Conservation (phyloP, 2,888 invertebrate genomes). For the Mythimna lalbum region DNA sequence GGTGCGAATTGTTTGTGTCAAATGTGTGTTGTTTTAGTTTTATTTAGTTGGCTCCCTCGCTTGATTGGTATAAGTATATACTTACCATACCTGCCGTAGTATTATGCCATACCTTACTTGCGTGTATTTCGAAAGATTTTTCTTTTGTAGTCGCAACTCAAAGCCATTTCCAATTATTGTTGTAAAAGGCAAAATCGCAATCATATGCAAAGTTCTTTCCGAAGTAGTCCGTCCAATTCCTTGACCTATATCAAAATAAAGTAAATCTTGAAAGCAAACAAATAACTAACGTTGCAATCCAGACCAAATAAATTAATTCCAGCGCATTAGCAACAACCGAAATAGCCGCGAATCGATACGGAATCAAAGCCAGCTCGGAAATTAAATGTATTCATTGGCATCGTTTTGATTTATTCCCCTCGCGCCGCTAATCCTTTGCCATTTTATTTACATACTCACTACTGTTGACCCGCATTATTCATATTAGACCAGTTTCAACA, state of each 20-base stretch:
- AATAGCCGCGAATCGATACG: conserved; percentile 72
- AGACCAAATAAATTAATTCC: conserved; percentile 73
- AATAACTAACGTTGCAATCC: conserved; percentile 46
- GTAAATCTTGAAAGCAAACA: conserved; percentile 19
- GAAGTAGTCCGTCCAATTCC: background rate
- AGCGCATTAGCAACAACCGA: conserved; percentile 74
- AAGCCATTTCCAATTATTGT: background rate
- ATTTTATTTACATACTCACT: conserved; percentile 60
- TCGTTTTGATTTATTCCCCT: conserved; percentile 78
- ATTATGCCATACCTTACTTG: background rate
- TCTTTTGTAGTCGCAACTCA: background rate
- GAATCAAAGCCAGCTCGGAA: conserved; percentile 77
- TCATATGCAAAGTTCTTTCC: background rate
- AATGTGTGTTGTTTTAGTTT: conserved; percentile 21
- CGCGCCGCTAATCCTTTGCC: conserved; percentile 66
- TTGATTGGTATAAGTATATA: conserved; percentile 7
- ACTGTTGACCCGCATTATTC: conserved; percentile 47
- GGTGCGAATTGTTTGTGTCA: conserved; percentile 10
- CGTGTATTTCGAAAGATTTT: background rate
- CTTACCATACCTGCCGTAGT: background rate
- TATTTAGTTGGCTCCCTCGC: conserved; percentile 5
- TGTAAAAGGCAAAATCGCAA: no score
- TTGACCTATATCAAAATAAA: conserved; percentile 8
- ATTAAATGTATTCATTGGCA: conserved; percentile 80
- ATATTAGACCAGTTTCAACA: conserved; percentile 42